These are phyloP conservation scores for Darevskia mixta DNA, from an alignment of 2,797 vertebrate species.

Conservation along the genomic window DNA sequence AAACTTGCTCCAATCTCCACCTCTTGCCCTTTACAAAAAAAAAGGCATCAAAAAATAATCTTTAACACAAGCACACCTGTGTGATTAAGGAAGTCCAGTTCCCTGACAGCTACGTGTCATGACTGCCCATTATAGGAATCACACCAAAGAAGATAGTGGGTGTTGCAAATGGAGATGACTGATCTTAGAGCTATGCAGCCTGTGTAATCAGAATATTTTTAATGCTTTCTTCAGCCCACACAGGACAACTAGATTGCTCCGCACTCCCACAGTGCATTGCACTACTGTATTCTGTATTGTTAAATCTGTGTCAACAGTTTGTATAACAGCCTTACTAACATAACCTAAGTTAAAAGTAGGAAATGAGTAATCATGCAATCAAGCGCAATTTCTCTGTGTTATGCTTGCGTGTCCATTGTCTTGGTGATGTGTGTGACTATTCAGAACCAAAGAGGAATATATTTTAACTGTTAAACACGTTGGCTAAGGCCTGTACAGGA, in stretches of 20 bases:
- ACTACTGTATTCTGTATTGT: slow-evolving; percentile 58
- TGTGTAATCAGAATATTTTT: slow-evolving; percentile 57
- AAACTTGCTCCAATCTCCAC: background rate
- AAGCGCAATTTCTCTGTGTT: slow-evolving; percentile 44
- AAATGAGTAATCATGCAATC: slow-evolving; percentile 60
- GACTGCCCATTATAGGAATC: slow-evolving; percentile 45
- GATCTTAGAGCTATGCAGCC: slow-evolving; percentile 57
- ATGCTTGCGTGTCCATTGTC: slow-evolving; percentile 5
- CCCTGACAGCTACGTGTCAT: slow-evolving; percentile 52
- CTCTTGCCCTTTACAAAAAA: background rate
- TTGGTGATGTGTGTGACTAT: slow-evolving; percentile 29
- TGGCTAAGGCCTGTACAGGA: slow-evolving; percentile 16
- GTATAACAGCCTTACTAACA: slow-evolving; percentile 63
- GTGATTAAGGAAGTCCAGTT: slow-evolving; percentile 22
- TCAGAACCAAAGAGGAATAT: slow-evolving; percentile 18
- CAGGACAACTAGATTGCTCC: slow-evolving; percentile 62
- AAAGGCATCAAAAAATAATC: slow-evolving; percentile 34
- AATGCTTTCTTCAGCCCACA: slow-evolving; percentile 69
- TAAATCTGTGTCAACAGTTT: slow-evolving; percentile 61
- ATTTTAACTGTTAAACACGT: slow-evolving; percentile 17
- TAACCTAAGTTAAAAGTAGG: slow-evolving; percentile 59
- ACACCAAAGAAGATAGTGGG: slow-evolving; percentile 57
- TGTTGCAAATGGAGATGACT: slow-evolving; percentile 52
- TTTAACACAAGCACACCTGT: slow-evolving; percentile 10
- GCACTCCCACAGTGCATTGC: slow-evolving; percentile 64